Evolutionary conservation across 2,888 invertebrate genomes (phyloP), one percentile per base, ranked within the genome.

Genomic region (Eumerus sabulonum): DNA sequence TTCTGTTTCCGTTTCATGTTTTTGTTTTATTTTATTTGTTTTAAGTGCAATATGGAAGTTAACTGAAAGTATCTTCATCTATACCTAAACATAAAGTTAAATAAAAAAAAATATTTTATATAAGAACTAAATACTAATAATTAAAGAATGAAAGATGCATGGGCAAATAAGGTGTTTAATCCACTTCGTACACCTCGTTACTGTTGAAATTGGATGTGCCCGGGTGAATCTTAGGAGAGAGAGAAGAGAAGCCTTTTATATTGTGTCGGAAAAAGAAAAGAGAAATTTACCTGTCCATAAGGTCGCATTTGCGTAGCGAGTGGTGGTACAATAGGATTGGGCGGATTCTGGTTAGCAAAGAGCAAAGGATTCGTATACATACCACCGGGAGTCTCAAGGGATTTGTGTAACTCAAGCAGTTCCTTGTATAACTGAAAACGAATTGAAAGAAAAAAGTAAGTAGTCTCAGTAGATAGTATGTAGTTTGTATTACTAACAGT

Each of bases 351-450:
- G 82, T 88, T 88, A 63, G 87, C 85, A 82, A 86, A 88, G 13
- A 88, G 83, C 82, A 88, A 82, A 16, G 89, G 88, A 85, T 86
- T 87, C 86, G 87, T 87, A 57, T 87, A 88, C 86, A 88, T 85
- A 56, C 88, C 88, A 63, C 86, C 86, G 16, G 88, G 88, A 73
- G 88, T 86, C 40, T 85, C 85, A 51, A 89, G 83, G 60, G 86
- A 85, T 18, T 84, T 82, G 73, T 88, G 87, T 56, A 89, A 70
- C 36, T 84, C 83, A 16, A 89, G 68, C 48, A 89, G 83, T 82
- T 88, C 88, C 82, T 87, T 87, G 82, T 88, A 89, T 84, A 89
- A 66, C 85, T 85, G 56, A 59, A 72, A 66, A 17, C 14, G 27
- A 13, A 19, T n/a, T 3, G 12, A 13, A 9, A 17, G 14, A 48